A percentile compares a stretch with the other conserved stretches of the same genome.
These are phyloP conservation scores for Clarias platycephalus DNA, from an alignment of 2,797 vertebrate species.

Conservation along the genomic window DNA sequence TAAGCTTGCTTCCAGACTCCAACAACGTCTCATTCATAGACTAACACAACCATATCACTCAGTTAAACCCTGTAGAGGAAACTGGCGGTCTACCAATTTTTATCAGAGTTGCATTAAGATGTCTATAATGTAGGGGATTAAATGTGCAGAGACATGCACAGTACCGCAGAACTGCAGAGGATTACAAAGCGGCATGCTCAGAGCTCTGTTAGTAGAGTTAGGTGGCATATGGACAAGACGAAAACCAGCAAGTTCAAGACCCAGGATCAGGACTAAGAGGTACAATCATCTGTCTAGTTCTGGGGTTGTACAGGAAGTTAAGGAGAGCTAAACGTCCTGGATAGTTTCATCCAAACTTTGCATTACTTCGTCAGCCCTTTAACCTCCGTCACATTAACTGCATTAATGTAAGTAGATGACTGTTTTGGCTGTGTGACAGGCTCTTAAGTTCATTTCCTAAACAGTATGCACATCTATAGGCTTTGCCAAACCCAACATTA, in stretches of 20 bases:
- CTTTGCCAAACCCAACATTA: slow-evolving; percentile 54
- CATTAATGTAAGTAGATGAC: slow-evolving; percentile 40
- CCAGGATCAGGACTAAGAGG: slow-evolving; percentile 68
- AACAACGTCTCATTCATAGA: slow-evolving; percentile 35
- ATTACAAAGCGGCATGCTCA: slow-evolving; percentile 54
- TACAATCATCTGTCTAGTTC: slow-evolving; percentile 50
- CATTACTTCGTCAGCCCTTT: slow-evolving; percentile 37
- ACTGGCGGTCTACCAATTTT: not conserved
- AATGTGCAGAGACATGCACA: slow-evolving; percentile 49
- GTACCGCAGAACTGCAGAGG: slow-evolving; percentile 41
- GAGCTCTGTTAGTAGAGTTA: slow-evolving; percentile 68
- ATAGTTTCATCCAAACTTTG: slow-evolving; percentile 37
- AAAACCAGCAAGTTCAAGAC: slow-evolving; percentile 79
- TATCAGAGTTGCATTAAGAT: slow-evolving; percentile 25
- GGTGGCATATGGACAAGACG: slow-evolving; percentile 70
- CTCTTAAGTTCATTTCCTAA: slow-evolving; percentile 41
- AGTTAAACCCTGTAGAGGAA: slow-evolving; percentile 14
- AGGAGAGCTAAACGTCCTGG: slow-evolving; percentile 38
- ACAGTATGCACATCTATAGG: slow-evolving; percentile 31
- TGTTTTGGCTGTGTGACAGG: slow-evolving; percentile 43
- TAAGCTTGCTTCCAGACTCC: slow-evolving; percentile 18
- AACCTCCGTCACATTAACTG: slow-evolving; percentile 35
- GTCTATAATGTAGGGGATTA: slow-evolving; percentile 36
- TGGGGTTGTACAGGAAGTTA: slow-evolving; percentile 55
- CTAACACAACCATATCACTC: slow-evolving; percentile 14